Evolutionary conservation across 2,797 vertebrate species (phyloP).

Genomic region (Anolis apletophallus): DNA sequence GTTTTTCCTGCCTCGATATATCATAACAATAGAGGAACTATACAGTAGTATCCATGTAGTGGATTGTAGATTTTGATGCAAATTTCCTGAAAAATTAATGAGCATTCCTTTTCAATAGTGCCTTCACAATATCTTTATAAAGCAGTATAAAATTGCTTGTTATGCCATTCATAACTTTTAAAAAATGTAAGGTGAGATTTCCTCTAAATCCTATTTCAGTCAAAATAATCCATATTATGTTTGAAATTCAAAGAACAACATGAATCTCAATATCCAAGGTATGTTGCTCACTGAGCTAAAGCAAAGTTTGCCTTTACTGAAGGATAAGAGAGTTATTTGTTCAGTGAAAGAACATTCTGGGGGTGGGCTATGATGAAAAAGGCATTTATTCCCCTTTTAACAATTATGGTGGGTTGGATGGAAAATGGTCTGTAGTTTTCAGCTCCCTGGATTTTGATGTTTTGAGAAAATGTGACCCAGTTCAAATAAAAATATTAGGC

Average conservation of each 20-base stretch:
- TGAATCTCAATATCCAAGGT: not conserved
- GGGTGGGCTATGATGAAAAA: not conserved
- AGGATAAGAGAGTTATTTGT: not conserved
- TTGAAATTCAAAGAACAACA: not conserved
- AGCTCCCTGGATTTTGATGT: not conserved
- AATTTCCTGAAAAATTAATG: not conserved
- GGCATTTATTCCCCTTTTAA: not conserved
- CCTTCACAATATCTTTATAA: not conserved
- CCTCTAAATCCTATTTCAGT: conserved; percentile 12
- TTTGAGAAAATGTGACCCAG: not conserved
- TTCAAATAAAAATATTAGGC: not conserved
- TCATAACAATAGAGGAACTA: not conserved
- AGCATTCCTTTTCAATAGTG: not conserved
- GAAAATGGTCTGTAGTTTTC: not conserved
- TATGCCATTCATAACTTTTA: not conserved
- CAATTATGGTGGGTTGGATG: not conserved
- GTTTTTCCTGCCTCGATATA: not conserved
- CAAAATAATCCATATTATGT: not conserved
- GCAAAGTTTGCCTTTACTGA: not conserved
- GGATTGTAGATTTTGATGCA: not conserved
- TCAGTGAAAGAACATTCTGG: not conserved
- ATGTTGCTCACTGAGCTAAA: conserved; percentile 5
- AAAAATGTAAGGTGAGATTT: not conserved
- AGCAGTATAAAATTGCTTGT: not conserved
- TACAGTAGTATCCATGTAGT: conserved; percentile 4